These are phyloP conservation scores for Papilio glaucus DNA, from an alignment of 1,140 invertebrate genomes.

Conservation along the genomic window DNA sequence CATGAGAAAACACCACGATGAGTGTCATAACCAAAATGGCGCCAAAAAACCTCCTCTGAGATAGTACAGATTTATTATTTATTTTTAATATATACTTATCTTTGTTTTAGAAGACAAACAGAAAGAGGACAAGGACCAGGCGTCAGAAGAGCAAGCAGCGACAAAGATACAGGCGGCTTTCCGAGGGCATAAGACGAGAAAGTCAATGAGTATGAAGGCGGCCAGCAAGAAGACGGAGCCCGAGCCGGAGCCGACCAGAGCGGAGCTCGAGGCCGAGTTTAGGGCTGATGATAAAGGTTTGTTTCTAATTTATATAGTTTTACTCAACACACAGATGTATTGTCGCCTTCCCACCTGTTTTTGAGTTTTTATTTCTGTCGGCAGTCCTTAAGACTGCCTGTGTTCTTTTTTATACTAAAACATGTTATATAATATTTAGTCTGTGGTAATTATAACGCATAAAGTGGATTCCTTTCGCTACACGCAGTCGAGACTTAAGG, in stretches of 20 bases:
- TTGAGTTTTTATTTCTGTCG: too few species aligned
- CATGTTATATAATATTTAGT: too few species aligned
- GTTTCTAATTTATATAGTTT: background rate
- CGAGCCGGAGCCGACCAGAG: constrained; percentile 86
- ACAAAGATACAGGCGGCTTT: constrained; percentile 89
- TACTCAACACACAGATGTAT: too few species aligned
- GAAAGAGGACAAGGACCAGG: constrained; percentile 53
- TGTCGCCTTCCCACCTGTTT: too few species aligned
- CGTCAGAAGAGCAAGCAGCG: constrained; percentile 85
- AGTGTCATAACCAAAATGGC: too few species aligned
- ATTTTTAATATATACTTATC: background rate
- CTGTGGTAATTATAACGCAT: background rate
- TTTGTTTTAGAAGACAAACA: constrained; percentile 59
- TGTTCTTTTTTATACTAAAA: too few species aligned
- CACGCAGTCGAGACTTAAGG: constrained; percentile 6
- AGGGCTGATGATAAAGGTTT: constrained; percentile 90
- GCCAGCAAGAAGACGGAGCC: constrained; percentile 57
- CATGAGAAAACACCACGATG: too few species aligned
- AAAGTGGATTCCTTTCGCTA: constrained; percentile 21
- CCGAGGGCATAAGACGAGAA: constrained; percentile 87
- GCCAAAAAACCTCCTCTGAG: too few species aligned
- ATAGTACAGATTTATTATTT: too few species aligned
- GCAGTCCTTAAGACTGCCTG: too few species aligned
- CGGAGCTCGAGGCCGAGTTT: constrained; percentile 90
- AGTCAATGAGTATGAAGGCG: constrained; percentile 84